Evolutionary conservation across 2,113 vertebrate species (phyloP).

Genomic region (Ictidomys tridecemlineatus): DNA sequence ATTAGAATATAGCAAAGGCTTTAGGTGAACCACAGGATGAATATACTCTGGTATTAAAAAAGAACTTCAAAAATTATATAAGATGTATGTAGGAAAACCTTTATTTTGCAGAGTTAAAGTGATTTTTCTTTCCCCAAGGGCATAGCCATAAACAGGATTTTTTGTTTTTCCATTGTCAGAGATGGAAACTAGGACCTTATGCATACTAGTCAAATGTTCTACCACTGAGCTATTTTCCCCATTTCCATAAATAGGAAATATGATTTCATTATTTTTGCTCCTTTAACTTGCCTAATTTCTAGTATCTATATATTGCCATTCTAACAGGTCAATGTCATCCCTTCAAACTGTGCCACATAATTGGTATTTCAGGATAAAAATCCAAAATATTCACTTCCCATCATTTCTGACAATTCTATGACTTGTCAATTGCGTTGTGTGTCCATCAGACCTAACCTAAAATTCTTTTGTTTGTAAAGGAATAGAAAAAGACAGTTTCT

Average conservation of each 20-base stretch:
- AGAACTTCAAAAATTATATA: background rate
- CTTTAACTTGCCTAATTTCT: background rate
- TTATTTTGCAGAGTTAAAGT: conserved; percentile 10
- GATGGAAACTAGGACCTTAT: background rate
- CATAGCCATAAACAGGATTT: background rate
- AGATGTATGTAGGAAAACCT: background rate
- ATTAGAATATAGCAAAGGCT: background rate
- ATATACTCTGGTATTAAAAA: background rate
- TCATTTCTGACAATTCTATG: background rate
- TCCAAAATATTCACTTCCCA: background rate
- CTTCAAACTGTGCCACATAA: background rate
- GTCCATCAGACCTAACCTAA: background rate
- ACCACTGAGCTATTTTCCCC: background rate
- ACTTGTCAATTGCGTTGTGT: background rate
- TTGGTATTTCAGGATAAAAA: background rate
- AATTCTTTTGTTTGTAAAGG: background rate
- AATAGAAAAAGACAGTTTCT: background rate
- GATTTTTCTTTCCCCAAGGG: background rate
- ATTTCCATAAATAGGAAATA: background rate
- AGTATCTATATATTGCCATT: background rate
- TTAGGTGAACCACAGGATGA: background rate
- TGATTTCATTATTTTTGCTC: background rate
- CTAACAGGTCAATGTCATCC: background rate
- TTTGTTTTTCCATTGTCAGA: background rate
- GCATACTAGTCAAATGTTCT: background rate